phyloP scores from a whole-genome alignment of 2,113 vertebrate species.

The Xiphophorus maculatus region DNA sequence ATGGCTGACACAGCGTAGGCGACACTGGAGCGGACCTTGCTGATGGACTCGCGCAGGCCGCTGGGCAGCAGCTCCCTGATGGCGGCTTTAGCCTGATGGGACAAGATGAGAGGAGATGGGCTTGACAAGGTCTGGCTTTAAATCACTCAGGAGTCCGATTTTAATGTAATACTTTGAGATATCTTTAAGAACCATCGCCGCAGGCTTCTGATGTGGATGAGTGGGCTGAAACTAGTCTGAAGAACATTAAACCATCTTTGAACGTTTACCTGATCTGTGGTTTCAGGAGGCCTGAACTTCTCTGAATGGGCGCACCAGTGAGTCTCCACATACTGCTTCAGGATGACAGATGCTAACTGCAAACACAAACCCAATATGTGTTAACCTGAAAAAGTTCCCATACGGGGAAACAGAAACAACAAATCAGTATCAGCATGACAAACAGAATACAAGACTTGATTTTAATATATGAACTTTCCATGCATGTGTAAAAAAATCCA shows the following conservation, averaged over 20 bases:
- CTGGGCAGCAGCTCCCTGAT: constrained; percentile 92
- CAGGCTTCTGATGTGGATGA: background rate
- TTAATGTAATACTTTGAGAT: background rate
- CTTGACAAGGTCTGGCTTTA: background rate
- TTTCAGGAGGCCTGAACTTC: constrained; percentile 96
- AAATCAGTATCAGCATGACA: background rate
- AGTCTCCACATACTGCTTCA: constrained; percentile 99
- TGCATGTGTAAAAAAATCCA: background rate
- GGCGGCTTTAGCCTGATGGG: constrained; percentile 89
- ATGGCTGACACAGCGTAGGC: constrained; percentile 98
- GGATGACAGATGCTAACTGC: constrained; percentile 94
- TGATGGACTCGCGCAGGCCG: constrained; percentile 94
- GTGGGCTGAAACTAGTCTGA: background rate
- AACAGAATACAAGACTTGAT: background rate
- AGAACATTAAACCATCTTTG: background rate
- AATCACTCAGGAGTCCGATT: background rate
- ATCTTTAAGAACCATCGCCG: no score
- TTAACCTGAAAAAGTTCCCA: background rate
- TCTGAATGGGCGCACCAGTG: constrained; percentile 99
- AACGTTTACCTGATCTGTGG: constrained; percentile 88
- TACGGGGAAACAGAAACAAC: no score
- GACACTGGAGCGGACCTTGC: constrained; percentile 97
- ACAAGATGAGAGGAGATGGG: background rate
- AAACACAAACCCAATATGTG: constrained; percentile 12
- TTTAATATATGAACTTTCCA: background rate